Conservation (phyloP, 2,888 invertebrate species). For the Microctonus aethiopoides region DNA sequence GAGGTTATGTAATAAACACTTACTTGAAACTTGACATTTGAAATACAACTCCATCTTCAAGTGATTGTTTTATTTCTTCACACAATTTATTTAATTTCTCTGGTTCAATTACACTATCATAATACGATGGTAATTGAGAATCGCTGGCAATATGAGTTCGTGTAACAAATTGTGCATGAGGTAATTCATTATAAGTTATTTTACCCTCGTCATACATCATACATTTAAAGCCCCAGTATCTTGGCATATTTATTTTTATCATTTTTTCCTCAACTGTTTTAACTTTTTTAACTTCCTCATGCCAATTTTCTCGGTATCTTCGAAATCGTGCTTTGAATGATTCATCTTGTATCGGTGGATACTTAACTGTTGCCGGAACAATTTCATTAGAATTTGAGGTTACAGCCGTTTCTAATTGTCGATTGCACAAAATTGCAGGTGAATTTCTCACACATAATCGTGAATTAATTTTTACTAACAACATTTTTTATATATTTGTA, state of each 20-base stretch:
- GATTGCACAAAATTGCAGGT: slow-evolving; percentile 18
- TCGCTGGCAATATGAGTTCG: slow-evolving; percentile 77
- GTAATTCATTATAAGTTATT: slow-evolving; percentile 77
- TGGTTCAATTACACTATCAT: slow-evolving; percentile 65
- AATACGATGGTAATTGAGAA: slow-evolving; percentile 72
- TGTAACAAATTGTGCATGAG: slow-evolving; percentile 80
- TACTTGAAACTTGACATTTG: slow-evolving; percentile 73
- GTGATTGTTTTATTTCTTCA: slow-evolving; percentile 70
- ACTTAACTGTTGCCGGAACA: slow-evolving; percentile 65
- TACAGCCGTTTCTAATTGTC: slow-evolving; percentile 37
- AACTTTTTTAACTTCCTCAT: slow-evolving; percentile 73
- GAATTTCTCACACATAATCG: slow-evolving; percentile 25
- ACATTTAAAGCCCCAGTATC: slow-evolving; percentile 82
- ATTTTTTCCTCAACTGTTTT: slow-evolving; percentile 87
- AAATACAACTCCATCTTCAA: slow-evolving; percentile 76
- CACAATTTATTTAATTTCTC: slow-evolving; percentile 67
- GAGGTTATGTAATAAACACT: slow-evolving; percentile 58
- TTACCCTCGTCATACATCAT: slow-evolving; percentile 72
- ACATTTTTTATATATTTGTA: slow-evolving; percentile 34
- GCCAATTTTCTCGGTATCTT: slow-evolving; percentile 68
- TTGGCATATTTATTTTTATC: slow-evolving; percentile 84
- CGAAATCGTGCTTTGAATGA: slow-evolving; percentile 69
- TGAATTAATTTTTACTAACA: slow-evolving; percentile 35
- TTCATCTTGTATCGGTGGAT: slow-evolving; percentile 75
- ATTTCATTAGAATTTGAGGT: slow-evolving; percentile 54